These are phyloP conservation scores for Indri indri DNA, from an alignment of 2,113 vertebrate species.

Conservation along the genomic window DNA sequence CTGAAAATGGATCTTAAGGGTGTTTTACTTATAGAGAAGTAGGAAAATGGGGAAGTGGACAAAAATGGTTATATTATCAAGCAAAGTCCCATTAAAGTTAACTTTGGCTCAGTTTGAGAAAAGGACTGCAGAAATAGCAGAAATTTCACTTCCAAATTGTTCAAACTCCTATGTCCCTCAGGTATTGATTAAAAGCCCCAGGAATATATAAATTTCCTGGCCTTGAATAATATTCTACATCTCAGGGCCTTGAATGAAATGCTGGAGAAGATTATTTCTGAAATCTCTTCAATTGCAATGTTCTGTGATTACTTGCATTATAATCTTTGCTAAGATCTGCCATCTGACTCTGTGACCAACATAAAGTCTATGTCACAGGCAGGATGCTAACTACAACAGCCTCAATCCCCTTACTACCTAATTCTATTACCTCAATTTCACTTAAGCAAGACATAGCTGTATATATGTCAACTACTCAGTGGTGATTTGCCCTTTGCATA, in stretches of 20 bases:
- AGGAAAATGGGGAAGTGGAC: background rate
- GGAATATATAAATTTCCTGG: slow-evolving; percentile 6
- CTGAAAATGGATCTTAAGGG: background rate
- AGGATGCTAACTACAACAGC: background rate
- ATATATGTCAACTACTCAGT: background rate
- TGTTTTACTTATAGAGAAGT: background rate
- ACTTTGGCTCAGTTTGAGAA: background rate
- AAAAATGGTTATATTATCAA: background rate
- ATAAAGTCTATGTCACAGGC: background rate
- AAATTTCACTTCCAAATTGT: background rate
- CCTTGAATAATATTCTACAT: background rate
- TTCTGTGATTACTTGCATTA: background rate
- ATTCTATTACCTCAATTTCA: background rate
- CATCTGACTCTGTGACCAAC: background rate
- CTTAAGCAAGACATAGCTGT: background rate
- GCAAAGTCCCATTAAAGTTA: background rate
- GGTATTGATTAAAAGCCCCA: background rate
- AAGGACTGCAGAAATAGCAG: background rate
- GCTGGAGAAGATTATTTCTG: background rate
- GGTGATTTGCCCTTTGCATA: background rate
- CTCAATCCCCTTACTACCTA: fast-evolving
- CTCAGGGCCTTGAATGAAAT: background rate
- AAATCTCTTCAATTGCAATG: background rate
- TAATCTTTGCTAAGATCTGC: background rate
- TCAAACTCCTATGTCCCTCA: background rate